phyloP scores from a whole-genome alignment of 2,797 vertebrate species.

The Cossypha heuglini region DNA sequence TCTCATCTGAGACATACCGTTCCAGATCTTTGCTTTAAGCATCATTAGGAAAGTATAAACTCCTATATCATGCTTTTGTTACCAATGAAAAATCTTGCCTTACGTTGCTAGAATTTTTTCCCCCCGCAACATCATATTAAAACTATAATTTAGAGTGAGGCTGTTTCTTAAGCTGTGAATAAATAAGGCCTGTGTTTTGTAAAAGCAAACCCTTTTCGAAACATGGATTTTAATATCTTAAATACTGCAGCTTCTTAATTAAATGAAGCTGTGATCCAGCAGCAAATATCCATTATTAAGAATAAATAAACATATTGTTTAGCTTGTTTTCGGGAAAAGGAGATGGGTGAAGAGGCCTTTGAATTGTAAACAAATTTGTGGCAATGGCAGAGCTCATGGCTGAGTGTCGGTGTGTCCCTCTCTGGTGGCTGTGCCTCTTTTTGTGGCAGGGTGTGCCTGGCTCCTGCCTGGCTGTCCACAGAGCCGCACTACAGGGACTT shows the following conservation, averaged over 20 bases:
- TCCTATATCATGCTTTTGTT: conserved; percentile 51
- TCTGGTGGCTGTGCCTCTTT: neutral
- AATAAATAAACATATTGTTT: conserved; percentile 65
- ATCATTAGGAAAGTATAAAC: conserved; percentile 68
- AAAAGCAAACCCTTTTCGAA: conserved; percentile 51
- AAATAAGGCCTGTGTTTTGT: conserved; percentile 57
- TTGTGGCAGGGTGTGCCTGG: conserved; percentile 32
- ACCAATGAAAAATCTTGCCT: conserved; percentile 38
- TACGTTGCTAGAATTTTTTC: neutral
- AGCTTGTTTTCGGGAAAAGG: neutral
- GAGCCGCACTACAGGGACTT: conserved; percentile 40
- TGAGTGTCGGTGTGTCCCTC: neutral
- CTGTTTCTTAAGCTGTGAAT: conserved; percentile 41
- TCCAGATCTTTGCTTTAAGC: conserved; percentile 71
- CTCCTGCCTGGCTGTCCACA: conserved; percentile 37
- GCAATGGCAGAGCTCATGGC: conserved; percentile 1
- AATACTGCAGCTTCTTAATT: conserved; percentile 55
- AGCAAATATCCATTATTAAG: conserved; percentile 57
- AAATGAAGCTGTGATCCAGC: conserved; percentile 53
- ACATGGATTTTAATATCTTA: conserved; percentile 55
- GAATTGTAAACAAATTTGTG: conserved; percentile 13
- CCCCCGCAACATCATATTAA: conserved; percentile 36
- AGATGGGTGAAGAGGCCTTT: neutral
- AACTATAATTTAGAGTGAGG: conserved; percentile 53
- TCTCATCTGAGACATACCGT: conserved; percentile 66